Conservation (phyloP, 2,888 invertebrate genomes). For the Pemphredon lugubris region DNA sequence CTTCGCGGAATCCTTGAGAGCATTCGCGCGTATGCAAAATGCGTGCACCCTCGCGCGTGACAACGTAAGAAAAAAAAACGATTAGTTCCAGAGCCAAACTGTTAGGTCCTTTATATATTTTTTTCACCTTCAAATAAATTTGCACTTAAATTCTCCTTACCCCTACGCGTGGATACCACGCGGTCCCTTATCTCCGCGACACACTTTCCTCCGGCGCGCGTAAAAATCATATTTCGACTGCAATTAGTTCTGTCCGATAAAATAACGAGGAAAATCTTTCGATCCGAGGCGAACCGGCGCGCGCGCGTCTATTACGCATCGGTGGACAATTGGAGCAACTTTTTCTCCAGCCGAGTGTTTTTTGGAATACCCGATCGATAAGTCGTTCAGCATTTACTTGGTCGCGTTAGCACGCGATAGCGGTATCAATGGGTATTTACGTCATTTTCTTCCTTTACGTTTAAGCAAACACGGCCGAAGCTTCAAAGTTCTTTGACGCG, state of each 20-base stretch:
- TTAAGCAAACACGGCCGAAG: not conserved
- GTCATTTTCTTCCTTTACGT: not conserved
- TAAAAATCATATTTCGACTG: conserved; percentile 55
- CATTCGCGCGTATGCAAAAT: too few relatives aligned
- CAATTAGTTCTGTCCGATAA: conserved; percentile 67
- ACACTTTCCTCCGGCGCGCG: too few relatives aligned
- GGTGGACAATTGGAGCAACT: conserved; percentile 51
- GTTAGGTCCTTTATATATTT: too few relatives aligned
- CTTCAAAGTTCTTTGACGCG: too few relatives aligned
- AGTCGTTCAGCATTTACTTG: not conserved
- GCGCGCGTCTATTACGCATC: conserved; percentile 39
- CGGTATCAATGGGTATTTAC: not conserved
- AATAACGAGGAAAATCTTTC: conserved; percentile 63
- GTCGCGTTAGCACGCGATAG: not conserved
- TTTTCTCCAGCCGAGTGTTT: not conserved
- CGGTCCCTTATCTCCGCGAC: too few relatives aligned
- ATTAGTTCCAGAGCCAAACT: too few relatives aligned
- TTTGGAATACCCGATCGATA: conserved; percentile 19
- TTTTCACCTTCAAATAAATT: too few relatives aligned
- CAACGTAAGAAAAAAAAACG: too few relatives aligned
- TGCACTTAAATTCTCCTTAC: too few relatives aligned
- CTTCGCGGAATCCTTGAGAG: too few relatives aligned
- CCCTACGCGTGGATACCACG: too few relatives aligned
- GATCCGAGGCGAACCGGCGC: conserved; percentile 47
- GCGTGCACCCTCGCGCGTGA: too few relatives aligned